phyloP scores from a whole-genome alignment of 2,113 vertebrate species.

The Engraulis encrasicolus region DNA sequence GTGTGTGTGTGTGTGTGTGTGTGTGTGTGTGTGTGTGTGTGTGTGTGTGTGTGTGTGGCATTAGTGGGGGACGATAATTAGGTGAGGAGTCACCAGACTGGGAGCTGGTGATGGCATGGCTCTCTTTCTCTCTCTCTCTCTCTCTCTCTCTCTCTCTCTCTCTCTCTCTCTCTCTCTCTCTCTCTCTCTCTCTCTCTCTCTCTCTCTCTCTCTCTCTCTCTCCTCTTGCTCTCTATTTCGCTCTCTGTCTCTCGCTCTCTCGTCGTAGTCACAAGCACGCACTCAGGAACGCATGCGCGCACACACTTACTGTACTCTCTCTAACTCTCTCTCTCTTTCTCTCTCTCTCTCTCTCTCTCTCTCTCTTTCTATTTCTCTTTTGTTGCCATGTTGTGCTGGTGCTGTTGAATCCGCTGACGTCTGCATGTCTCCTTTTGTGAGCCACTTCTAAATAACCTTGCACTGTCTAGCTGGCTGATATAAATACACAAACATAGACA shows the following conservation, averaged over 20 bases:
- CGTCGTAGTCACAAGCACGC: too few relatives aligned
- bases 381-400: slow-evolving; percentile 35
- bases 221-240: too few relatives aligned
- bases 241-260: too few relatives aligned
- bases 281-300: too few relatives aligned
- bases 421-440: slow-evolving; percentile 48
- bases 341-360: neutral
- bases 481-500: neutral
- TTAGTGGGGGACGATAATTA: slow-evolving; percentile 49
- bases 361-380: slow-evolving; percentile 22
- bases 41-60: neutral
- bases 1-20: too few relatives aligned
- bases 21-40: too few relatives aligned
- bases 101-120: slow-evolving; percentile 48
- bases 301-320: too few relatives aligned
- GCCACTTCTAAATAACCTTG: slow-evolving; percentile 64
- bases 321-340: neutral
- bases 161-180: neutral
- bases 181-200: neutral
- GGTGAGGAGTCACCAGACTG: slow-evolving; percentile 48
- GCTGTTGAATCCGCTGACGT: slow-evolving; percentile 51
- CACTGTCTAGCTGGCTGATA: slow-evolving; percentile 27
- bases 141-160: neutral
- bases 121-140: neutral
- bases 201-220: slow-evolving; percentile 21